phyloP scores from a whole-genome alignment of 1,140 invertebrate genomes.

The Diachasma alloeum region DNA sequence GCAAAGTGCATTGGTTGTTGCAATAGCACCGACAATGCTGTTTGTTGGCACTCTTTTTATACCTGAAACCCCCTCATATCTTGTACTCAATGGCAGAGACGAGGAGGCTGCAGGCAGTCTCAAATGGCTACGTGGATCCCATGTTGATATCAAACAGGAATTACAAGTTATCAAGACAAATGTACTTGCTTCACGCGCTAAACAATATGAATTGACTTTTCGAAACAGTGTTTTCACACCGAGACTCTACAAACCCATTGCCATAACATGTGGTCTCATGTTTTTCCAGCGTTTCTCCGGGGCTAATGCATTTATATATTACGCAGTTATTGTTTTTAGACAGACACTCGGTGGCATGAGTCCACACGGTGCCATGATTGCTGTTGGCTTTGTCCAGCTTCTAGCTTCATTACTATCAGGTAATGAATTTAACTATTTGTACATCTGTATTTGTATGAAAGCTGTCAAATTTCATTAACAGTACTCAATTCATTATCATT shows the following conservation, averaged over 20 bases:
- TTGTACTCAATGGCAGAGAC: slow-evolving; percentile 77
- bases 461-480: too few relatives aligned
- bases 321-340: slow-evolving; percentile 81
- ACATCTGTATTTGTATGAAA: not conserved
- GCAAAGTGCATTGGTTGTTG: slow-evolving; percentile 78
- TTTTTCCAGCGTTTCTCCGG: slow-evolving; percentile 86
- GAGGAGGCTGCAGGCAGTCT: slow-evolving; percentile 80
- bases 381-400: slow-evolving; percentile 80
- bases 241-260: slow-evolving; percentile 71
- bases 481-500: too few relatives aligned
- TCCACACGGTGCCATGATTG: slow-evolving; percentile 83
- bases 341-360: slow-evolving; percentile 81
- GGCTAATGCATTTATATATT: slow-evolving; percentile 83
- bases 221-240: slow-evolving; percentile 67
- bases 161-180: slow-evolving; percentile 66
- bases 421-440: slow-evolving; percentile 23
- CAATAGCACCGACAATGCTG: slow-evolving; percentile 75
- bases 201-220: slow-evolving; percentile 61
- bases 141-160: slow-evolving; percentile 77
- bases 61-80: slow-evolving; percentile 84
- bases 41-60: slow-evolving; percentile 76
- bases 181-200: slow-evolving; percentile 58
- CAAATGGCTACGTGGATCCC: slow-evolving; percentile 78
- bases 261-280: slow-evolving; percentile 85
- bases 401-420: slow-evolving; percentile 79